A percentile compares a stretch with the other conserved stretches of the same genome.
Conservation (phyloP, 1,140 invertebrate species). For the Habropoda laboriosa region DNA sequence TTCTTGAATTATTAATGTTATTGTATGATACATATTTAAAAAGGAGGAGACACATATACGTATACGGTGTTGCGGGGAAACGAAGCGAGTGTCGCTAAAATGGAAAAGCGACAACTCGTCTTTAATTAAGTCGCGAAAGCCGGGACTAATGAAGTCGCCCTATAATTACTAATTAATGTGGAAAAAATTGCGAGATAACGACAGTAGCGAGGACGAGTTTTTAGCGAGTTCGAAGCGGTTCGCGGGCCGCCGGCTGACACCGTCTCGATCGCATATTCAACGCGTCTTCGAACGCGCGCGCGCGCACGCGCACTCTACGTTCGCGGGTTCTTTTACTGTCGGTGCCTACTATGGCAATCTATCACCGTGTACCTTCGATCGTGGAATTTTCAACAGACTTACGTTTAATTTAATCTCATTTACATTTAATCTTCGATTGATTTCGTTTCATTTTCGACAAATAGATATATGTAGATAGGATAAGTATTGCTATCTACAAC, state of each 20-base stretch:
- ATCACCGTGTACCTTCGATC: not conserved
- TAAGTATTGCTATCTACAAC: no score
- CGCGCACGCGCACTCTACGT: no score
- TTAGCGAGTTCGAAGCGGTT: slow-evolving; percentile 20
- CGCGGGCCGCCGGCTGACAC: slow-evolving; percentile 25
- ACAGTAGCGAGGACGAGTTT: slow-evolving; percentile 28
- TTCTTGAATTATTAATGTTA: no score
- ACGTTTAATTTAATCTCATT: no score
- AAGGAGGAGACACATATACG: no score
- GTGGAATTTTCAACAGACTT: not conserved
- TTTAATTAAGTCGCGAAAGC: slow-evolving; percentile 43
- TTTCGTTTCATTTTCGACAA: no score
- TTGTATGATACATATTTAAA: no score
- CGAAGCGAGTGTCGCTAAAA: not conserved
- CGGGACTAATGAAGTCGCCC: slow-evolving; percentile 34
- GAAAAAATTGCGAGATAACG: slow-evolving; percentile 40
- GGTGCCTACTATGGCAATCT: not conserved
- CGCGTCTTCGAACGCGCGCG: not conserved
- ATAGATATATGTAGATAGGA: no score
- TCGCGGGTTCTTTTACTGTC: not conserved
- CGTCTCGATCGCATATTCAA: slow-evolving; percentile 8
- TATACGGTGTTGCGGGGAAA: not conserved
- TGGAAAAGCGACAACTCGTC: slow-evolving; percentile 25
- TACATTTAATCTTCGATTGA: no score
- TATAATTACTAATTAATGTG: slow-evolving; percentile 52